Base-by-base conservation (phyloP, 2,113 vertebrate species). In the Rynchops niger region DNA sequence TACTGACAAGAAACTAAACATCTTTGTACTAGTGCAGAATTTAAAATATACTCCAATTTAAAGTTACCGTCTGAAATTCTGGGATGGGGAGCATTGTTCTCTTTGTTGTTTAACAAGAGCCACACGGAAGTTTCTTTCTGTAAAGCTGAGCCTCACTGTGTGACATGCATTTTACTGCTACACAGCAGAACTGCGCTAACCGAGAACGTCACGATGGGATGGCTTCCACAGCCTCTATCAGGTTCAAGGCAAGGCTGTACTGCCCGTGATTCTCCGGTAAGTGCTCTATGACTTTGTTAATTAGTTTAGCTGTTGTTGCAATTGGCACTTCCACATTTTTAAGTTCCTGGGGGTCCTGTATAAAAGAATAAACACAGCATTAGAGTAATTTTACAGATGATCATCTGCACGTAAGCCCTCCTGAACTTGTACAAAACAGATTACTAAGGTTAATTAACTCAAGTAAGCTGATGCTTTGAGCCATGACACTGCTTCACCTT, bases 231-330 rank as follows among this genome's bases (percentile, higher is more conserved):
- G 99, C 99, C 86, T 99, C 99, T 6, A 99, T 97, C 11, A 99
- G 99, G 97, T 99, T 99, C 87, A 99, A 97, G 77, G 99, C 99
- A 66, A 99, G 96, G 91, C 96, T 98, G 69, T 99, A 99, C 97
- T 99, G 99, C 63, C 98, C 99, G 0, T 99, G 99, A 47, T 99
- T 99, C 94, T 99, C 99, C 0, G 99, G 99, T 27, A 99, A 97
- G 62, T 99, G 99, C 97, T 99, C 99, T 0, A 99, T 97, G n/a
- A 99, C 97, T 65, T 98, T 99, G 86, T 98, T 97, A 12, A 99
- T 98, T 43, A 99, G 98, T 27, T 98, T 98, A 65, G 98, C 98
- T 59, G 98, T 99, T 47, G 98, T 97, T 25, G 97, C 55, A 91
- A 99, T 97, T 19, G 99, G 98, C 86, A 99, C 98, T 20, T 98